Conservation (phyloP, 64 coral and sea anemone species). For the Montipora foliosa region DNA sequence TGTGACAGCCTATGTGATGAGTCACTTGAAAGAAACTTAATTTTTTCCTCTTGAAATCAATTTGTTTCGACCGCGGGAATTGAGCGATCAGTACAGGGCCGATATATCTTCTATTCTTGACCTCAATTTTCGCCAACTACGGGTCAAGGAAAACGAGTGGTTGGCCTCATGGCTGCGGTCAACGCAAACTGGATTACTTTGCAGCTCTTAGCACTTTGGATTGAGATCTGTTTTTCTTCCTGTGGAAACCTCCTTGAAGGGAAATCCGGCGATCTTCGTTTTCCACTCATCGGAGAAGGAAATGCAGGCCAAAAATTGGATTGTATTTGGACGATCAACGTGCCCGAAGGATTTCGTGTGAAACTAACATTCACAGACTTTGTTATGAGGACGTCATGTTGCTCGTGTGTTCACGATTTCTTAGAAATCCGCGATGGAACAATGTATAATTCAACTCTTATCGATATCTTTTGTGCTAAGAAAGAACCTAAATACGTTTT, state of each 20-base stretch:
- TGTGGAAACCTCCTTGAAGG: slow-evolving; percentile 39
- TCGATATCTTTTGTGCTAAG: slow-evolving; percentile 92
- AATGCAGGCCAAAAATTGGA: slow-evolving; percentile 47
- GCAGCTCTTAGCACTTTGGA: slow-evolving; percentile 22
- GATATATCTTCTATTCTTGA: slow-evolving; percentile 31
- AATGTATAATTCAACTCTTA: slow-evolving; percentile 74
- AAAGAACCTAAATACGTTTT: slow-evolving; percentile 79
- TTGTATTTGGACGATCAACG: slow-evolving; percentile 82
- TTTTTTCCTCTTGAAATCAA: slow-evolving; percentile 39
- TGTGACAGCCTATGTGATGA: slow-evolving; percentile 29
- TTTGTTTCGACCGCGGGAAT: slow-evolving; percentile 36
- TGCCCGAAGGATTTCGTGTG: slow-evolving; percentile 63
- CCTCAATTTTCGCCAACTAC: slow-evolving; percentile 53
- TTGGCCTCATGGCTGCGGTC: slow-evolving; percentile 27
- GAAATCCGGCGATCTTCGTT: slow-evolving; percentile 39
- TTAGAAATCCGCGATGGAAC: slow-evolving; percentile 92
- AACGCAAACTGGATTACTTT: slow-evolving; percentile 15
- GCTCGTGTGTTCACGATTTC: slow-evolving; percentile 88
- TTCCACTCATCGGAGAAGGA: slow-evolving; percentile 27
- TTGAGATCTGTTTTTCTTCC: slow-evolving; percentile 13
- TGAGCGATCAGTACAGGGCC: slow-evolving; percentile 8
- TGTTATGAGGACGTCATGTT: slow-evolving; percentile 85
- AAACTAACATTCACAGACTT: slow-evolving; percentile 82
- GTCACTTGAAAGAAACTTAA: slow-evolving; percentile 44
- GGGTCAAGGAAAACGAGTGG: slow-evolving; percentile 31